Base-by-base conservation (phyloP, 1,140 invertebrate genomes). In the Brachionus rotundiformis region DNA sequence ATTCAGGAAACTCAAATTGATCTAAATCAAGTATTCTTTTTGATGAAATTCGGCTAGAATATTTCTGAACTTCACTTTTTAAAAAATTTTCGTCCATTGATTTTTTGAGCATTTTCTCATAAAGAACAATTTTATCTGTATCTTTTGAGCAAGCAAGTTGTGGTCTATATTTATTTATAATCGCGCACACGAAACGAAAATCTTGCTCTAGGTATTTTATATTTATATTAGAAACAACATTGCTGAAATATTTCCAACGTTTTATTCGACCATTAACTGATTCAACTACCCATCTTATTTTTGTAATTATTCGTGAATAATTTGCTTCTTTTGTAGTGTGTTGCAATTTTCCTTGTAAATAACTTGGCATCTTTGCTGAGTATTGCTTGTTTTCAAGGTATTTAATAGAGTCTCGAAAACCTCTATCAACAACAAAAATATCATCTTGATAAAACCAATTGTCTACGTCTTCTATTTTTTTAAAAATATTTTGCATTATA, bases 111-210 rank as follows among this genome's bases (percentile, higher is more conserved):
- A 54, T 54, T 16, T 23, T 54, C 19, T 54, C 47, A 54, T 54
- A 54, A 54, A 54, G 47, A 54, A 23, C 19, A 54, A 19, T 54
- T 54, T 54, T 54, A 25, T 54, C 2, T 54, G 47, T 54, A 54
- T 54, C 16, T 3, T 54, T 54, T 54, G 47, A 54, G 47, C 16
- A 23, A 54, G 19, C 47, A 54, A 54, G 5, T 54, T 54, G n/a
- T 19, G 47, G 47, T 54, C 47, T 54, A 54, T 4, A 54, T 54
- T 54, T 54, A 54, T 54, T 54, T 54, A 54, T 54, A 54, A 54
- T 54, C 3, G n/a, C 47, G 5, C 47, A 54, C 16, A 54, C 47
- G 16, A 54, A 54, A 23, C 47, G 47, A 54, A 54, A 54, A 54
- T 54, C 19, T 54, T 54, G 16, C 44, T 49, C 44, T 13, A 41